Percentiles rank a stretch among this genome's conserved stretches.
Conservation (phyloP, 2,113 vertebrate species). For the Psammodynastes pulverulentus region DNA sequence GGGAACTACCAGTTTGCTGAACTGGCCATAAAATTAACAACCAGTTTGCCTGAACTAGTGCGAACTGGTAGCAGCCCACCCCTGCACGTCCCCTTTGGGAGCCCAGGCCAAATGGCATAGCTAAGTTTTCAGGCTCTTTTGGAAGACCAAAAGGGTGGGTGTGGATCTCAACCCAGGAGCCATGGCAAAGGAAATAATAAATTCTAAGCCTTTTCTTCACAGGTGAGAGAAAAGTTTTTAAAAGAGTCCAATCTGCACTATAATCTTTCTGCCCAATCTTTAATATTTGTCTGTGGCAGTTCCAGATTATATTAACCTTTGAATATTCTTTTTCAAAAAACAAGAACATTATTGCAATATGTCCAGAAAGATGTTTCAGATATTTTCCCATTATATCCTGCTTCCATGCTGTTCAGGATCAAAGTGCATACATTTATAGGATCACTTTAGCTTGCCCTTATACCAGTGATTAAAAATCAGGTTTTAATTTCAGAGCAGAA, state of each 20-base stretch:
- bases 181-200: not conserved
- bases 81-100: not conserved
- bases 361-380: slow-evolving; percentile 21
- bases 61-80: no score
- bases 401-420: slow-evolving; percentile 7
- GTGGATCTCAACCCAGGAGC: not conserved
- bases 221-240: not conserved
- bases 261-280: not conserved
- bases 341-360: slow-evolving; percentile 26
- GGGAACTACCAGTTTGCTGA: no score
- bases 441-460: not conserved
- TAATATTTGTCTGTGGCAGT: not conserved
- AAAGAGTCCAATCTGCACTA: not conserved
- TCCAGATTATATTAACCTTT: slow-evolving; percentile 1
- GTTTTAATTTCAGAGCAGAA: slow-evolving; percentile 12
- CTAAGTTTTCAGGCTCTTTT: not conserved
- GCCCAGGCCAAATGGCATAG: not conserved
- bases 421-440: slow-evolving; percentile 9
- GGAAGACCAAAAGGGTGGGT: not conserved
- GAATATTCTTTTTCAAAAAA: slow-evolving; percentile 11
- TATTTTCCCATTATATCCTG: not conserved
- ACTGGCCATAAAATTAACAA: no score
- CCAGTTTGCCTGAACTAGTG: no score
- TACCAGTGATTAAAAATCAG: not conserved
- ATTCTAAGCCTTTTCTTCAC: not conserved